A percentile compares a stretch with the other conserved stretches of the same genome.
These are phyloP conservation scores for Actinia tenebrosa DNA, from an alignment of 64 coral and sea anemone genomes.

Conservation along the genomic window DNA sequence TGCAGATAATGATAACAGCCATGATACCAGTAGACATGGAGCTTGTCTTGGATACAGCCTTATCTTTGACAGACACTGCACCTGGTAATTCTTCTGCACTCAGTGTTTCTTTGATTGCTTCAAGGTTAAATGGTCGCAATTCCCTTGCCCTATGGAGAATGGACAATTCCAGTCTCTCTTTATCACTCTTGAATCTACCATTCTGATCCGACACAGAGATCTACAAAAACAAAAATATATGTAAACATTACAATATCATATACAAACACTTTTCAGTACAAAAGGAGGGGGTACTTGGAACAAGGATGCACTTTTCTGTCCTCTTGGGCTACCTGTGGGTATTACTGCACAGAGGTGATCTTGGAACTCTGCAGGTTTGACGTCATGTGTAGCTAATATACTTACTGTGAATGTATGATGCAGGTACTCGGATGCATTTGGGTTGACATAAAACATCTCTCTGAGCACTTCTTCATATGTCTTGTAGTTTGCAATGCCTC, in stretches of 20 bases:
- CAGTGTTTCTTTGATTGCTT: conserved; percentile 1
- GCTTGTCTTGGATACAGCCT: background rate
- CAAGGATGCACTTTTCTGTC: too few species aligned
- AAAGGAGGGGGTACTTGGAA: background rate
- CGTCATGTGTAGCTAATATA: background rate
- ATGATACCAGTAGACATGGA: conserved; percentile 50
- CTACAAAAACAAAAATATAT: conserved; percentile 9
- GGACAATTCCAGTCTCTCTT: conserved; percentile 21
- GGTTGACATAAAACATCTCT: conserved; percentile 63
- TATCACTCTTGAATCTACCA: conserved; percentile 62
- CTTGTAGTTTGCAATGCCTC: conserved; percentile 61
- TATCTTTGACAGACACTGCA: conserved; percentile 32
- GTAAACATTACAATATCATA: background rate
- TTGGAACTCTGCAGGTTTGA: too few species aligned
- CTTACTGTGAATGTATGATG: conserved; percentile 49
- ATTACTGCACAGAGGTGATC: too few species aligned
- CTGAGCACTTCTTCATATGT: conserved; percentile 64
- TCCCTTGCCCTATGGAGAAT: background rate
- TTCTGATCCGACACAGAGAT: conserved; percentile 51
- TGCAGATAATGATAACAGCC: conserved; percentile 69
- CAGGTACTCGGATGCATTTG: conserved; percentile 23
- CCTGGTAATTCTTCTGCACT: conserved; percentile 48
- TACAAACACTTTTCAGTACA: background rate
- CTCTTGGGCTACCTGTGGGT: too few species aligned
- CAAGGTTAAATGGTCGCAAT: conserved; percentile 20